Base-by-base conservation (phyloP, 2,888 invertebrate genomes). In the Cerastis leucographa region DNA sequence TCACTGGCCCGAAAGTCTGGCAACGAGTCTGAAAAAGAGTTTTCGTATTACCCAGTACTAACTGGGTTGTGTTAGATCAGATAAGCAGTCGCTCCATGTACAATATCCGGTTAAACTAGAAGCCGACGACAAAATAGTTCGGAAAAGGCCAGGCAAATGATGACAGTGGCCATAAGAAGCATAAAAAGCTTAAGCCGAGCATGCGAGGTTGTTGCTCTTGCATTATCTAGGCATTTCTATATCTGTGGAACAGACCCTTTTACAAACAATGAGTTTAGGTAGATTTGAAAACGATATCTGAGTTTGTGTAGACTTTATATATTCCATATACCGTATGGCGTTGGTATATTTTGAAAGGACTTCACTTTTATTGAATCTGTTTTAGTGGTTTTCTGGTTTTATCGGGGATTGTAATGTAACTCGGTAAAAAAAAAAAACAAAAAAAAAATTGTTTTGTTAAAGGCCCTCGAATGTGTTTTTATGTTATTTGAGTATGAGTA, bases 221-320 rank as follows among this genome's bases (percentile, higher is more conserved):
- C 25, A 0, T 3, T 17, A 59, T 59, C 59, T 29, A 59, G 56
- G 29, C 29, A 2, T 8, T 0, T 17, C 17, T 56, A 56, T 3
- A 14, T 59, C 59, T 29, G 17, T 59, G 59, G 59, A 17, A 59
- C 29, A 64, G 76, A 71, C 49, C 87, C 77, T 79, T 81, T 86
- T 64, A 14, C 81, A 73, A 76, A 86, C 86, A 86, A 86, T 76
- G 62, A 67, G 61, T 71, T 65, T 0, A 51, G 56, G 62, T 78
- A 69, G 67, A 74, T 74, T 44, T 72, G 69, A 74, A 81, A 64
- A 71, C 70, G 44, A 72, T 85, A 81, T 65, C 70, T 61, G 67
- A 51, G 70, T 79, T 79, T 19, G 46, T 49, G 42, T 19, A 35
- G 59, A 46, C 51, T 40, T 54, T n/a, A n/a, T n/a, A n/a, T n/a